Base-by-base conservation (phyloP, 53 echinoderm and acorn worm genomes). In the Temnopleurus reevesii region DNA sequence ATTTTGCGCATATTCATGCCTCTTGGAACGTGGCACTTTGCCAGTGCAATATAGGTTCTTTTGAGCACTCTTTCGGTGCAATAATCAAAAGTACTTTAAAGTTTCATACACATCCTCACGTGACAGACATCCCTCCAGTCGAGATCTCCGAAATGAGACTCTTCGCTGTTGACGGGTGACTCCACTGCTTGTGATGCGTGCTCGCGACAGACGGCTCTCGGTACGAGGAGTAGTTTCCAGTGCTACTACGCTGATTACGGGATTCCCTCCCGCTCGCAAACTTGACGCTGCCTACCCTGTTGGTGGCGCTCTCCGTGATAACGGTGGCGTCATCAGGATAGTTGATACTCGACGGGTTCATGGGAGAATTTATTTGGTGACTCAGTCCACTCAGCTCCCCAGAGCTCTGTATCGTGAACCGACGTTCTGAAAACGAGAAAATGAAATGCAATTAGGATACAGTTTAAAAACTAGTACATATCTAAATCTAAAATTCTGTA, bases 351-450 rank as follows among this genome's bases (percentile, higher is more conserved):
- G 81, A 66, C 76, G 81, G 95, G 93, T 93, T 96, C 93, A 89
- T 96, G 89, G 95, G 93, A 66, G 95, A 96, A 89, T 92, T 93
- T 92, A 66, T 92, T 43, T 35, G 96, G 93, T 89, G 96, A 95
- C 89, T 96, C 95, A 77, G 89, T 23, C 96, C 96, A 95, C 34
- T 96, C 88, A 51, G 33, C 96, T 96, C 96, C 92, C 96, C 93
- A 92, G 64, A 93, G 91, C 89, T 96, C 93, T 88, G 90, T 92
- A 89, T 95, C 96, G 93, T 96, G 95, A 55, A 95, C 92, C 86
- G 93, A 95, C 77, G 89, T 66, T 66, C 96, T 96, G 91, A 4
- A 4, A 21, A 7, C 41, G 41, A n/a, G 19, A 41, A 41, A 4
- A 71, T n/a, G 71, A 41, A 38, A n/a, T n/a, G n/a, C n/a, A n/a